Evolutionary conservation across 2,797 vertebrate species (phyloP), one percentile per base, ranked within the genome.

Genomic region (Squalus acanthias): DNA sequence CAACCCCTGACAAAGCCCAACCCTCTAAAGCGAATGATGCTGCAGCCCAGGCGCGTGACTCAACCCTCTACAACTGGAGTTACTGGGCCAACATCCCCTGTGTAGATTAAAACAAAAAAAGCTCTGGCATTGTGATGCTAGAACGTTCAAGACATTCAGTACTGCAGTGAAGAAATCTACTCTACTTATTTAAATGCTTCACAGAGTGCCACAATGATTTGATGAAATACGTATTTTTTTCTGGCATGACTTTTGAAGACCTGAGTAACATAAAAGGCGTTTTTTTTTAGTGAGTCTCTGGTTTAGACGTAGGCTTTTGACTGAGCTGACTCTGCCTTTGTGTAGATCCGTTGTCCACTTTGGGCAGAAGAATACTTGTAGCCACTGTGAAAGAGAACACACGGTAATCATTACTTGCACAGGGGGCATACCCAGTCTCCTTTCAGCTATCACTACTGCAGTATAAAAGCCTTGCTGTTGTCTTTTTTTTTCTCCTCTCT

Each of bases 271-370:
- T 97, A 96, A 96, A 96, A 96, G 95, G 63, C 8, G 96, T n/a
- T 87, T 69, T 89, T 79, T 92, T 29, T 65, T 33, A 1, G 67
- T 12, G 26, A 96, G 57, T 89, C 46, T 69, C 1, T 20, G 74
- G 63, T 96, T 97, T 97, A 98, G 96, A 98, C 97, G 0, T 97
- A 98, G n/a, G 97, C 97, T 96, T 97, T 97, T 96, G 97, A 96
- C 96, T 96, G n/a, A 69, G 97, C 0, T 0, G 96, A 96, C 46
- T 97, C 97, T 0, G 97, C 13, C 96, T 89, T 97, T 96, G 96
- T 96, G 96, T 97, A 97, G 95, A 63, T 96, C 76, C 0, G 96
- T 72, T 96, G 96, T 53, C 96, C 97, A 96, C 57, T 96, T 50
- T 96, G 96, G 74, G 96, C 97, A 96, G 96, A 88, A 74, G 97